Evolutionary conservation across 2,888 invertebrate genomes (phyloP).

Genomic region (Phengaris alcon): DNA sequence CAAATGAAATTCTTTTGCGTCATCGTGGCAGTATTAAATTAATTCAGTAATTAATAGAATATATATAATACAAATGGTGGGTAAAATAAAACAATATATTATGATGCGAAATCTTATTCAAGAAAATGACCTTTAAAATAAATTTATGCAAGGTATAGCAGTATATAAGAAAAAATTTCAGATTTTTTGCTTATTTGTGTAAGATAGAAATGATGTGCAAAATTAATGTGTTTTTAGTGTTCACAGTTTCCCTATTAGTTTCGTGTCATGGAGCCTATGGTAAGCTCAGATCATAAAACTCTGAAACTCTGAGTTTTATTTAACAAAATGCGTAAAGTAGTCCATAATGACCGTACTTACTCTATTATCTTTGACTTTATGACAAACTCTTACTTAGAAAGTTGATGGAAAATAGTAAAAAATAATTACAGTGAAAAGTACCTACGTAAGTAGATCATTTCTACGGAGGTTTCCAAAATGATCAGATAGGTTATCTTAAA

Average conservation of each 20-base stretch:
- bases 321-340: too few species aligned
- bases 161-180: slow-evolving; percentile 20
- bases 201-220: not conserved
- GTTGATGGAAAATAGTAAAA: too few species aligned
- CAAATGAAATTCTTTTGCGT: not conserved
- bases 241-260: not conserved
- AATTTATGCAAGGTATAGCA: not conserved
- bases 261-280: slow-evolving; percentile 13
- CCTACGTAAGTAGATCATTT: too few species aligned
- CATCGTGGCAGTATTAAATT: not conserved
- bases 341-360: too few species aligned
- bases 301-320: too few species aligned
- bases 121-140: slow-evolving; percentile 7
- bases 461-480: too few species aligned
- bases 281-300: not conserved
- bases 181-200: slow-evolving; percentile 20
- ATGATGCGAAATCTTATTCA: slow-evolving; percentile 1
- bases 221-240: not conserved
- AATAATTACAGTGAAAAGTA: too few species aligned
- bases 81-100: slow-evolving; percentile 3
- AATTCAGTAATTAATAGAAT: slow-evolving; percentile 4
- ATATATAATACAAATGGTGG: not conserved
- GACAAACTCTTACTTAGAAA: too few species aligned
- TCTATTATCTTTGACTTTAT: too few species aligned
- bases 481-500: too few species aligned